phyloP scores from a whole-genome alignment of 2,113 vertebrate species.

The Ictalurus furcatus region DNA sequence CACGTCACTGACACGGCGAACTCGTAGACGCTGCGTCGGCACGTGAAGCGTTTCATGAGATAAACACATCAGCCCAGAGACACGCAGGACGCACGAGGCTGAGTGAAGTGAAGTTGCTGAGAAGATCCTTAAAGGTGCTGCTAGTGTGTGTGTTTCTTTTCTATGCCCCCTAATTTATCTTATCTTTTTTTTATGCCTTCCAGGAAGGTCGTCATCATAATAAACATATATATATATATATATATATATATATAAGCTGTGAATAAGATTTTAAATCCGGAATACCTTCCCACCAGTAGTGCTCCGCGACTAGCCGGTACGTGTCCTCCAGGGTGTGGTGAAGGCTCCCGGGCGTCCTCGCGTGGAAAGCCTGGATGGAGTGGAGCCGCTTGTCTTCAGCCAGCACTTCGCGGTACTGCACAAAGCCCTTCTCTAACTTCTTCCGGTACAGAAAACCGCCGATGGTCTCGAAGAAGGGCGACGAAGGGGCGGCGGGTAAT shows the following conservation, averaged over 20 bases:
- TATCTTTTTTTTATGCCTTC: neutral
- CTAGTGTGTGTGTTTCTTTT: neutral
- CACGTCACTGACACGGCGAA: neutral
- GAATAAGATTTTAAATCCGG: neutral
- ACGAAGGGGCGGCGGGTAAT: conserved; percentile 46
- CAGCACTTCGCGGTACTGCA: conserved; percentile 79
- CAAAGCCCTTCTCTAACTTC: conserved; percentile 75
- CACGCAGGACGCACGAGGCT: neutral
- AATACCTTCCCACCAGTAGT: conserved; percentile 82
- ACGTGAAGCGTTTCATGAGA: neutral
- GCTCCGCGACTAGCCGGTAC: conserved; percentile 77
- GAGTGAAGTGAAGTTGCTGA: neutral
- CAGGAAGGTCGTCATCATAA: neutral
- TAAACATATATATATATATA: too few relatives aligned
- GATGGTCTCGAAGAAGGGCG: conserved; percentile 73
- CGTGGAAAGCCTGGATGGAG: conserved; percentile 73
- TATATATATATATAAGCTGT: too few relatives aligned
- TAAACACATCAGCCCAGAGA: neutral
- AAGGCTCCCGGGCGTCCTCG: conserved; percentile 60
- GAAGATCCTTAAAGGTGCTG: neutral
- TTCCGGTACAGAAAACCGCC: conserved; percentile 76
- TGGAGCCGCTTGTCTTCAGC: conserved; percentile 68
- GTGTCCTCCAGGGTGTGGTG: conserved; percentile 80
- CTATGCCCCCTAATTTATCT: neutral
- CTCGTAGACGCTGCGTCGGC: neutral